phyloP scores from a whole-genome alignment of 1,140 invertebrate species.

The Drosophila tani region DNA sequence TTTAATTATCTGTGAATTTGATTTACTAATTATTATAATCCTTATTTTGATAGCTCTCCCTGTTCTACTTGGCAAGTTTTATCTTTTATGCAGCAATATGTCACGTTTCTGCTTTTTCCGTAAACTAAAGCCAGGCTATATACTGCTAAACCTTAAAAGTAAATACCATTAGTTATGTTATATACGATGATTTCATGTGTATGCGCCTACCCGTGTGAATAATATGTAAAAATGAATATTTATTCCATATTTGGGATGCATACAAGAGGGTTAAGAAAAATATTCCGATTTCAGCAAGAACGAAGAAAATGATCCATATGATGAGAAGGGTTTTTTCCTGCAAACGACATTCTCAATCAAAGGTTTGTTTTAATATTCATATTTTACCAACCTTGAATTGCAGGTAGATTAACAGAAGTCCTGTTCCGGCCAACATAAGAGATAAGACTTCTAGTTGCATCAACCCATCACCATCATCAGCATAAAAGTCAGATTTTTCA shows the following conservation, averaged over 20 bases:
- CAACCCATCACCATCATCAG: background rate
- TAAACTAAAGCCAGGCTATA: background rate
- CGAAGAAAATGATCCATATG: conserved; percentile 9
- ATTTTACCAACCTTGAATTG: conserved; percentile 16
- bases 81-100: background rate
- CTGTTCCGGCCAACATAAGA: background rate
- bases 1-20: background rate
- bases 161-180: background rate
- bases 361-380: background rate
- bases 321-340: conserved; percentile 7
- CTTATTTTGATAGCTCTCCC: too few relatives aligned
- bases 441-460: fast-evolving
- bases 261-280: background rate
- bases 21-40: background rate
- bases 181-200: too few relatives aligned
- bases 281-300: background rate
- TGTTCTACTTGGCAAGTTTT: background rate
- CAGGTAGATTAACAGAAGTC: conserved; percentile 2
- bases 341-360: background rate
- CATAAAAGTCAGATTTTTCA: too few relatives aligned
- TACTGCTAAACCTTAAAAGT: conserved; percentile 3
- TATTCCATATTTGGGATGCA: background rate
- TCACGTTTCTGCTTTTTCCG: background rate
- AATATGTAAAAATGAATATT: background rate
- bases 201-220: background rate